Conservation (phyloP, 1,140 invertebrate species). For the Brevipalpus yothersi region DNA sequence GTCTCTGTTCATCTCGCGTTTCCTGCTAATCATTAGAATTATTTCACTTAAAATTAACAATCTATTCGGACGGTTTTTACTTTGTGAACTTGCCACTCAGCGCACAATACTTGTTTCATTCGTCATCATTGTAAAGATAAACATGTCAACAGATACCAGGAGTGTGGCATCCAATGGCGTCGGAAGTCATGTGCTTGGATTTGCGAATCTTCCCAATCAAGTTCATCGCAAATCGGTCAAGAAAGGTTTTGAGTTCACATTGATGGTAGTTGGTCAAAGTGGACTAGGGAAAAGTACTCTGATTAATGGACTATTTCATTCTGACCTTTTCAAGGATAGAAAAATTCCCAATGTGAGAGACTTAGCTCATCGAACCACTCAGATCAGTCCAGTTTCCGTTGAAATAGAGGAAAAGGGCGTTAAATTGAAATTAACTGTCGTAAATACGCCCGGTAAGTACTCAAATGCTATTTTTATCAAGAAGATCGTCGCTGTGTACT, state of each 20-base stretch:
- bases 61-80: too few species aligned
- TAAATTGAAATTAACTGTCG: conserved; percentile 29
- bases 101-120: too few species aligned
- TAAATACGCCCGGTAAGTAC: conserved; percentile 40
- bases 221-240: conserved; percentile 96
- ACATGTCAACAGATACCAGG: background rate
- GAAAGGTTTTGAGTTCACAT: conserved; percentile 92
- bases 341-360: conserved; percentile 6
- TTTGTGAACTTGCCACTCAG: too few species aligned
- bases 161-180: background rate
- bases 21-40: too few species aligned
- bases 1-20: too few species aligned
- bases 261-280: conserved; percentile 96
- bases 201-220: conserved; percentile 93
- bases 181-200: conserved; percentile 30
- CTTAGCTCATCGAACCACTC: background rate
- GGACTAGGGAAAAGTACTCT: conserved; percentile 93
- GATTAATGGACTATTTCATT: conserved; percentile 90
- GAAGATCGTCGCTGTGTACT: background rate
- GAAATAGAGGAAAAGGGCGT: conserved; percentile 82
- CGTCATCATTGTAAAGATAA: background rate
- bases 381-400: conserved; percentile 30
- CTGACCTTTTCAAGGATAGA: conserved; percentile 53
- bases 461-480: conserved; percentile 22
- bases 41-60: too few species aligned